A percentile compares a stretch with the other conserved stretches of the same genome.
Conservation (phyloP, 2,888 invertebrate genomes). For the Andrena marginata region DNA sequence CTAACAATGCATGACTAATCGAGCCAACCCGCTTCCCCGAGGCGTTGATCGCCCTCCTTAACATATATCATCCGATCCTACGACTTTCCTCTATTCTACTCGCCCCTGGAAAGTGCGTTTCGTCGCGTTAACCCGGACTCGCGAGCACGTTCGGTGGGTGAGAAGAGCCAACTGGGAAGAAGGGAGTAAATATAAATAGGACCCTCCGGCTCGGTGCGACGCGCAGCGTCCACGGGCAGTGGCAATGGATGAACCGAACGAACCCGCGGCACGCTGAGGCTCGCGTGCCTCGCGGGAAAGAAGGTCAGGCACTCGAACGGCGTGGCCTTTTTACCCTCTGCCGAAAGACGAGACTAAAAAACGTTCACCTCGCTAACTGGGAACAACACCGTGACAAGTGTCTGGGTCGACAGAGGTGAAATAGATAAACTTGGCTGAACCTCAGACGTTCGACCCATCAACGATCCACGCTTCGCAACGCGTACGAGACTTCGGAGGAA, state of each 20-base stretch:
- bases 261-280: conserved; percentile 52
- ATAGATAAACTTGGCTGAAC: background rate
- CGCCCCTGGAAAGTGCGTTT: conserved; percentile 24
- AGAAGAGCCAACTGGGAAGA: conserved; percentile 4
- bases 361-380: conserved; percentile 11
- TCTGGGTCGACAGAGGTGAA: conserved; percentile 3
- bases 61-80: conserved; percentile 27
- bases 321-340: conserved; percentile 49
- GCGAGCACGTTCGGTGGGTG: background rate
- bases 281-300: conserved; percentile 55
- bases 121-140: conserved; percentile 1
- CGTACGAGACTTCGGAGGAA: too few species aligned
- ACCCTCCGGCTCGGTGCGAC: conserved; percentile 10
- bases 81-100: conserved; percentile 14
- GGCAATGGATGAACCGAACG: conserved; percentile 57
- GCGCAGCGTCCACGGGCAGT: conserved; percentile 24
- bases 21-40: conserved; percentile 28
- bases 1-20: conserved; percentile 63
- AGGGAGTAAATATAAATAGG: conserved; percentile 54
- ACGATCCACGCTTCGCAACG: background rate
- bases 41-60: conserved; percentile 38
- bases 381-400: conserved; percentile 15
- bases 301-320: conserved; percentile 54
- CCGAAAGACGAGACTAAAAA: conserved; percentile 45
- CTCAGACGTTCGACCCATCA: background rate